Conservation (phyloP, 30 jellyfish, hydroid and myxozoan species). For the Aurelia aurita complex sp. Pacific region DNA sequence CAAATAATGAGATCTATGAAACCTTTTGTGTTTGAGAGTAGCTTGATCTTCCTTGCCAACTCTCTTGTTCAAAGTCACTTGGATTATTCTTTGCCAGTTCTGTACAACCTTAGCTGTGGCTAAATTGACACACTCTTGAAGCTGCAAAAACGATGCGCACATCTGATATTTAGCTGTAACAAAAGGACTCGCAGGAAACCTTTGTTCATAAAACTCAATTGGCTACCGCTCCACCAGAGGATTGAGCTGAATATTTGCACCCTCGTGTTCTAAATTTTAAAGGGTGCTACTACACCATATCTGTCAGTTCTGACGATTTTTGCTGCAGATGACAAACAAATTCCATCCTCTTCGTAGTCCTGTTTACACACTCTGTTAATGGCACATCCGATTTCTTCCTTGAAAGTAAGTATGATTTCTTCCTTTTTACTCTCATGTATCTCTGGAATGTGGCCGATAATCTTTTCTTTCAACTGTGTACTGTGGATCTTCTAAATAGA, state of each 20-base stretch:
- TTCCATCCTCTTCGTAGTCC: constrained; percentile 23
- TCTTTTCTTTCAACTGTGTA: constrained; percentile 16
- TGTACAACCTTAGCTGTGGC: constrained; percentile 8
- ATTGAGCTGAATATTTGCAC: too few relatives aligned
- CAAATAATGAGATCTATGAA: constrained; percentile 2
- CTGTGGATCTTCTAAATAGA: constrained; percentile 5
- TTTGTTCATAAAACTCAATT: too few relatives aligned
- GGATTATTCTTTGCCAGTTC: constrained; percentile 8
- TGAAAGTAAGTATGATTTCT: neutral
- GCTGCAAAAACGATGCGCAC: too few relatives aligned
- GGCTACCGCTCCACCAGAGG: too few relatives aligned
- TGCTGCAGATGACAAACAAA: constrained; percentile 30
- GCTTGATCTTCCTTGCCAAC: constrained; percentile 22
- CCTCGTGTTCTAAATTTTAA: too few relatives aligned
- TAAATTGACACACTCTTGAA: neutral
- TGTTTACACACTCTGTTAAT: neutral
- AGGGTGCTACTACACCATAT: too few relatives aligned
- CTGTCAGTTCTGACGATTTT: neutral
- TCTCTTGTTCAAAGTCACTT: constrained; percentile 5
- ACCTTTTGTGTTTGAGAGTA: constrained; percentile 2
- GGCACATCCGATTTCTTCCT: too few relatives aligned
- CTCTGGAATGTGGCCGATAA: constrained; percentile 15
- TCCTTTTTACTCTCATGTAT: constrained; percentile 5
- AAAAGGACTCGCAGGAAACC: too few relatives aligned
- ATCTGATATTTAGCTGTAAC: too few relatives aligned